Base-by-base conservation (phyloP, 2,113 vertebrate species). In the Pyrgilauda ruficollis region DNA sequence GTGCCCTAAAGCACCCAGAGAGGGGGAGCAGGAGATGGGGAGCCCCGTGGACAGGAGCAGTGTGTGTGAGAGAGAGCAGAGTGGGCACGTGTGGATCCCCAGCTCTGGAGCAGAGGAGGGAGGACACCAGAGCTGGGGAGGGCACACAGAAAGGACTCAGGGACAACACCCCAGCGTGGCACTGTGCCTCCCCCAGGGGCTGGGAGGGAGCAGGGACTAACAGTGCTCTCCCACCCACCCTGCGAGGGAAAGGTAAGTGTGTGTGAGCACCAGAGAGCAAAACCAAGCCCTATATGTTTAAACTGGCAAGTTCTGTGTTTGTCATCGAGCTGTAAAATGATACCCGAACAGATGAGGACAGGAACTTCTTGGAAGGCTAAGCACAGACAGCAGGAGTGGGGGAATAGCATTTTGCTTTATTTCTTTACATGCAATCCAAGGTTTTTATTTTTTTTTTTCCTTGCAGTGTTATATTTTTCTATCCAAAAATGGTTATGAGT, bases 381-480 rank as follows among this genome's bases (percentile, higher is more conserved):
- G 91, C 91, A 78, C 94, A 94, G 94, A 94, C 94, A 96, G 94
- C 89, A 96, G 87, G 94, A 96, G 95, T 91, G 91, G 93, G 93
- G 95, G 92, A 97, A 93, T 79, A 96, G 96, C 93, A 91, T 94
- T 96, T 96, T 91, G 91, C 81, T 96, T 90, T 85, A 85, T 90
- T 96, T 94, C 96, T 94, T 97, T 93, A 84, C 91, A 64, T 89
- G 94, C 87, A 94, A 84, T 94, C 96, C 96, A 96, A 96, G 91
- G 58, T 68, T 53, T 39, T 39, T 30, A n/a, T 37, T 27, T 43
- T 53, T 70, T 56, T 50, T 44, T 28, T 47, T 18, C n/a, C 91
- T 92, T 61, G 49, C 87, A 75, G 80, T 10, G 89, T 73, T 92
- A 59, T 85, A 44, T 93, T 95, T 94, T 94, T 91, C 96, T 78